These are phyloP conservation scores for Etheostoma nigrum DNA, from an alignment of 2,797 vertebrate genomes.

Conservation along the genomic window DNA sequence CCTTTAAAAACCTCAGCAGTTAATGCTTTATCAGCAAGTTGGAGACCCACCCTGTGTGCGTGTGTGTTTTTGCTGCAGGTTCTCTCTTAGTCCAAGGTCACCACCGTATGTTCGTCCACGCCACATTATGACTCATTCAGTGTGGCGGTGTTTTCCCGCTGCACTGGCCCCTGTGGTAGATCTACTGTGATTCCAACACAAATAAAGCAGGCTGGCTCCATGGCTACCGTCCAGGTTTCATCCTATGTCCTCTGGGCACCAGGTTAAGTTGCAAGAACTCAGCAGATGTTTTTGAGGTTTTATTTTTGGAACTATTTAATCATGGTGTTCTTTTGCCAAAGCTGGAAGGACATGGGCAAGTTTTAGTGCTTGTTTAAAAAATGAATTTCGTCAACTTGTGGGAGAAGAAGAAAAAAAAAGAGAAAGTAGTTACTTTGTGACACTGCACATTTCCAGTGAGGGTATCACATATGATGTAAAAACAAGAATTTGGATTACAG, in stretches of 20 bases:
- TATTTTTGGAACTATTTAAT: slow-evolving; percentile 54
- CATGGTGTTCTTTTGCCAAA: slow-evolving; percentile 31
- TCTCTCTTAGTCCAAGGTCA: slow-evolving; percentile 62
- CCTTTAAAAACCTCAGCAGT: slow-evolving; percentile 27
- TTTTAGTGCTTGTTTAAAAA: slow-evolving; percentile 2
- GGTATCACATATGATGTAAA: background rate
- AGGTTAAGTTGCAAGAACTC: slow-evolving; percentile 23
- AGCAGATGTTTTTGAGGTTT: slow-evolving; percentile 51
- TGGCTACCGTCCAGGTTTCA: slow-evolving; percentile 46
- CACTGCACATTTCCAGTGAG: background rate
- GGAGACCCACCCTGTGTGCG: slow-evolving; percentile 18
- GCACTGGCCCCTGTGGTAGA: slow-evolving; percentile 7
- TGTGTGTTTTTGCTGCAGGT: slow-evolving; percentile 15
- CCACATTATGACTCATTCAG: slow-evolving; percentile 53
- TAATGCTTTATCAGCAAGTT: slow-evolving; percentile 57
- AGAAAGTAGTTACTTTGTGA: background rate
- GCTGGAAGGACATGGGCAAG: slow-evolving; percentile 18
- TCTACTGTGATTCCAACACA: slow-evolving; percentile 24
- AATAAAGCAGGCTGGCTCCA: slow-evolving; percentile 20
- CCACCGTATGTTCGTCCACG: slow-evolving; percentile 22
- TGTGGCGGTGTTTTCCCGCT: slow-evolving; percentile 58
- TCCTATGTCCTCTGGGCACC: slow-evolving; percentile 26
- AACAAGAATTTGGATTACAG: background rate
- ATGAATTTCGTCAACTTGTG: background rate
- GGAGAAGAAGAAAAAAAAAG: background rate